Evolutionary conservation across 2,113 vertebrate species (phyloP).

Genomic region (Nothocercus julius): DNA sequence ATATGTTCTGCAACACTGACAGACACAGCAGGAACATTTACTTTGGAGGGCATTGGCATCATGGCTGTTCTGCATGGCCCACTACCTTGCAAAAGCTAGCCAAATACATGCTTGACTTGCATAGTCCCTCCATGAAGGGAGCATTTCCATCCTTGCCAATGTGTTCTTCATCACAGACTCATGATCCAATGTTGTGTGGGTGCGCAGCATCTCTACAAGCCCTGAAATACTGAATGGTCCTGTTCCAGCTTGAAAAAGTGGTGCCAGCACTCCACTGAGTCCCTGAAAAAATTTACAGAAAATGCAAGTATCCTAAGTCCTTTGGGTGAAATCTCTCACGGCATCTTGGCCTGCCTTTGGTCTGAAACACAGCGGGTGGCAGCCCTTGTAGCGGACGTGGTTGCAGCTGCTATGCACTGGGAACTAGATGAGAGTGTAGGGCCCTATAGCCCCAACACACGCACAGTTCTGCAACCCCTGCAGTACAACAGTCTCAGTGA

Average conservation of each 20-base stretch:
- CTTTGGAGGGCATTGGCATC: neutral
- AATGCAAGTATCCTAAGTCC: neutral
- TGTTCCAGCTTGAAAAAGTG: neutral
- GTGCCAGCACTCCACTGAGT: neutral
- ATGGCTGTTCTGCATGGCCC: neutral
- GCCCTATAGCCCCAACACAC: fast-evolving
- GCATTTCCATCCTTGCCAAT: neutral
- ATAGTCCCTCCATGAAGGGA: neutral
- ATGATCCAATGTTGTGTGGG: neutral
- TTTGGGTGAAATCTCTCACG: neutral
- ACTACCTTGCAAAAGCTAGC: neutral
- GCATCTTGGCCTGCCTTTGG: neutral
- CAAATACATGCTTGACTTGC: fast-evolving
- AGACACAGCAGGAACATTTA: neutral
- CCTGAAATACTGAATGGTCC: neutral
- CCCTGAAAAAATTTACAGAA: neutral
- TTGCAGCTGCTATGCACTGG: fast-evolving
- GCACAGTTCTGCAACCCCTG: neutral
- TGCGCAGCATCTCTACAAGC: neutral
- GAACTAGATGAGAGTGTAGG: neutral
- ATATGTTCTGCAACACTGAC: neutral
- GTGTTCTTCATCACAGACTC: neutral
- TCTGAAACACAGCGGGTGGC: neutral
- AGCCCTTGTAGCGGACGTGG: neutral
- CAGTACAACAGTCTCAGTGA: fast-evolving